Conservation (phyloP, 2,888 invertebrate species). For the Rotaria macrura region DNA sequence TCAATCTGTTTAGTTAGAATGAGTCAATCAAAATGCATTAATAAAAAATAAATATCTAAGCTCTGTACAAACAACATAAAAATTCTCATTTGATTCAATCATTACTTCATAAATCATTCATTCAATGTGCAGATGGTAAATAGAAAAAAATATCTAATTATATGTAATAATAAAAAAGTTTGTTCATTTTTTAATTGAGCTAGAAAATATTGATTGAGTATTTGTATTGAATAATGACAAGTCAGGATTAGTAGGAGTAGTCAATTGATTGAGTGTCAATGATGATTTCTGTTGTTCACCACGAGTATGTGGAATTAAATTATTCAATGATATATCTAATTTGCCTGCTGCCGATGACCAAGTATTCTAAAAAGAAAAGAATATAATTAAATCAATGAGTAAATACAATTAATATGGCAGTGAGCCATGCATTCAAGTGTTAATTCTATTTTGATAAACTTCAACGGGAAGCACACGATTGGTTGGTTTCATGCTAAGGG, state of each 20-base stretch:
- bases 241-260: not conserved
- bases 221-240: not conserved
- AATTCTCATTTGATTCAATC: not conserved
- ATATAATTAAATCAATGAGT: not conserved
- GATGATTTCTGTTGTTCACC: not conserved
- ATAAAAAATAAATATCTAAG: not conserved
- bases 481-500: no score
- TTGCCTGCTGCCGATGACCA: not conserved
- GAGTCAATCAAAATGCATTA: no score
- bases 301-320: not conserved
- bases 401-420: no score
- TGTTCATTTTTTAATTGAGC: not conserved
- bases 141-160: no score
- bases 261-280: not conserved
- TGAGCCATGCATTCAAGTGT: no score
- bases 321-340: not conserved
- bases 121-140: not conserved
- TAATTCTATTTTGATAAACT: no score
- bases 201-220: constrained; percentile 1
- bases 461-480: no score
- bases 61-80: not conserved
- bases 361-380: not conserved
- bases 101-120: not conserved
- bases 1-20: not conserved
- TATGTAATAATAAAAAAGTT: not conserved